Percentiles rank a stretch among this genome's conserved stretches.
phyloP scores from a whole-genome alignment of 2,888 invertebrate genomes.

The Chorisops tibialis region DNA sequence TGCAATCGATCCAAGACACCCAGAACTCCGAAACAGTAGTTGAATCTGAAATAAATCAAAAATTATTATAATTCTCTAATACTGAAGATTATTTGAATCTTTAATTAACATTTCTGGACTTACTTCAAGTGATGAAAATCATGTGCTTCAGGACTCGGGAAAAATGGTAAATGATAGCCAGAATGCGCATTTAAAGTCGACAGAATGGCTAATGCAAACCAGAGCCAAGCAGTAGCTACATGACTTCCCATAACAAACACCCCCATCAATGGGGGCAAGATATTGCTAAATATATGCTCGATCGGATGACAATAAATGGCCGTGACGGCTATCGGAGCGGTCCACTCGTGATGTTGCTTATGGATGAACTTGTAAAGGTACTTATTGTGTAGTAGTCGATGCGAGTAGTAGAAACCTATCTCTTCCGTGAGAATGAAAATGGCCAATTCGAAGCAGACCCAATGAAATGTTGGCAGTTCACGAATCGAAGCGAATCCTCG shows the following conservation, averaged over 20 bases:
- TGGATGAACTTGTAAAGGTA: constrained; percentile 76
- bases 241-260: constrained; percentile 71
- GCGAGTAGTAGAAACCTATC: constrained; percentile 79
- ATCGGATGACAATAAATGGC: constrained; percentile 78
- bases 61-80: neutral
- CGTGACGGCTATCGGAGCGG: constrained; percentile 79
- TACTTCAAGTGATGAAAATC: constrained; percentile 85
- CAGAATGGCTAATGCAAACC: constrained; percentile 74
- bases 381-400: constrained; percentile 73
- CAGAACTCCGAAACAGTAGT: constrained; percentile 78
- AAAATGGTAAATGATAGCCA: constrained; percentile 81
- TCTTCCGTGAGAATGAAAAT: constrained; percentile 75
- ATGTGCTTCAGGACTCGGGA: constrained; percentile 81
- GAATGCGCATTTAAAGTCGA: constrained; percentile 79
- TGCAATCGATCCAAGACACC: constrained; percentile 79
- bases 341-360: constrained; percentile 86
- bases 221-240: constrained; percentile 72
- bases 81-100: neutral
- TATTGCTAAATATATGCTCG: constrained; percentile 72
- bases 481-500: constrained; percentile 65
- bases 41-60: constrained; percentile 61
- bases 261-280: constrained; percentile 73
- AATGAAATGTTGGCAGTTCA: constrained; percentile 73
- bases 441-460: constrained; percentile 69
- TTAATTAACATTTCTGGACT: constrained; percentile 41